Base-by-base conservation (phyloP, 2,113 vertebrate species). In the Sakesphorus luctuosus region DNA sequence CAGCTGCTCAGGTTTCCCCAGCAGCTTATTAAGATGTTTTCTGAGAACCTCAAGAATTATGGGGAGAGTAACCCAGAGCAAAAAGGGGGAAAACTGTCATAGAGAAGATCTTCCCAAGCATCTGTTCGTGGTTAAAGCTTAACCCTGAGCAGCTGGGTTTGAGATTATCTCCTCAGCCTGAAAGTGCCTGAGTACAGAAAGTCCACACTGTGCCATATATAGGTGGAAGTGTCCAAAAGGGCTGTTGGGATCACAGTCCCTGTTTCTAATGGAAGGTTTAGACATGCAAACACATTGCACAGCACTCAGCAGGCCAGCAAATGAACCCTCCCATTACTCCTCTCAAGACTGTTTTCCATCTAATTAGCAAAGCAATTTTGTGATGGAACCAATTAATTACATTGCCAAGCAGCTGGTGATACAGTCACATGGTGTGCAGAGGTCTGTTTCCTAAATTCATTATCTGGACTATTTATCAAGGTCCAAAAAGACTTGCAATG, bases 331-430 rank as follows among this genome's bases (percentile, higher is more conserved):
- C 7, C 18, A 87, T 61, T 79, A 66, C 69, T 58, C 58, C 84
- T 94, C 79, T 52, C 75, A 94, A 80, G 95, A 87, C 79, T 94
- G 76, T 92, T 93, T 96, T 87, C 88, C 71, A 46, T 74, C 77
- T 94, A 96, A 97, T 97, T 97, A 97, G 95, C 43, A 87, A 84
- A 79, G 76, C 75, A 83, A 78, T 94, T 96, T 74, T 84, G 65
- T 86, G 94, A 96, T 87, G 72, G 50, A 75, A 92, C 93, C 85
- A 92, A 94, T 95, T 96, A 92, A 97, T 96, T 93, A 93, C 89
- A 79, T 77, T 85, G 75, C 94, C 65, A 88, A 84, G 80, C 83
- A 82, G 84, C 78, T 92, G 95, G 65, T 81, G 81, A 81, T 52
- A 78, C 28, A 58, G 90, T 59, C 28, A 66, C 13, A 5, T 3